Evolutionary conservation across 1,140 invertebrate genomes (phyloP), one percentile per base, ranked within the genome.

Genomic region (Phortica variegata): DNA sequence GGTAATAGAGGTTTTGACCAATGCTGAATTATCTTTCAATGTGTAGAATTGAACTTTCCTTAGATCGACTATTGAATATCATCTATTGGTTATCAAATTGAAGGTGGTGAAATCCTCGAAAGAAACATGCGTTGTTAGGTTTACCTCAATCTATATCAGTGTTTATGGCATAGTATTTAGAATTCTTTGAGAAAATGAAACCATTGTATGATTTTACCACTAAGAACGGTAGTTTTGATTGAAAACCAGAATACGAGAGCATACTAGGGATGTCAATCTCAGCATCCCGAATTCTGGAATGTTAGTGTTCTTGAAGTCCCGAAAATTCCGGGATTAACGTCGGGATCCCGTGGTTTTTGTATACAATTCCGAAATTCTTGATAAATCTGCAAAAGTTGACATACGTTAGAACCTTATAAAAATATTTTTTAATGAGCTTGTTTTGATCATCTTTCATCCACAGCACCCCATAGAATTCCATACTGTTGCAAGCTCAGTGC

Each of bases 81-180:
- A n/a, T n/a, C n/a, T n/a, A n/a, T 70, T 6, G 47, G 55, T 2
- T 56, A 54, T 42, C 33, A 53, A 53, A 48, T 69, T 32, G 19
- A 37, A 15, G 29, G 29, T 13, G 51, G 54, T 13, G 43, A 59
- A 38, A 59, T 21, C 40, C 51, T n/a, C 42, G 26, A 8, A 61
- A 56, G 15, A 47, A 59, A 17, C 45, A 54, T 42, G 43, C 53
- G 15, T 45, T 65, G 19, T 15, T 21, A 6, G 20, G 19, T 23
- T 44, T 44, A 33, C 43, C 16, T 15, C 43, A 18, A 3, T 33
- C 43, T 21, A 18, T 34, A 12, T 34, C 43, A 20, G 31, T 44
- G n/a, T n/a, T n/a, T n/a, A n/a, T n/a, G n/a, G n/a, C n/a, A n/a
- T n/a, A n/a, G n/a, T n/a, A n/a, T n/a, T n/a, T n/a, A n/a, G n/a